Percentiles rank a stretch among this genome's conserved stretches.
These are phyloP conservation scores for Elgaria multicarinata DNA, from an alignment of 2,113 vertebrate genomes.

Conservation along the genomic window DNA sequence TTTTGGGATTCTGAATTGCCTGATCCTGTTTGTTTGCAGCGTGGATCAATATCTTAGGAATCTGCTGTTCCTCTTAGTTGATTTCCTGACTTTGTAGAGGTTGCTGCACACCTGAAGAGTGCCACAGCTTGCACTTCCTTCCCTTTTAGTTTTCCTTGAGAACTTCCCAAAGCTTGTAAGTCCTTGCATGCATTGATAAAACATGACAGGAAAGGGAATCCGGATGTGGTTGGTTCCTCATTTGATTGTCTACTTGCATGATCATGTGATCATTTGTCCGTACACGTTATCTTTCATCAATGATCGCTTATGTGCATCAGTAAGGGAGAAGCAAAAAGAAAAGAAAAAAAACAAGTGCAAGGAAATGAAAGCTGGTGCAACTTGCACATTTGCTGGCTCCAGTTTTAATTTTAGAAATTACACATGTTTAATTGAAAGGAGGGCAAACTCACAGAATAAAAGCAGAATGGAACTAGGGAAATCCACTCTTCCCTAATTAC, in stretches of 20 bases:
- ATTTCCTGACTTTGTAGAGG: neutral
- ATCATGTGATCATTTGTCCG: neutral
- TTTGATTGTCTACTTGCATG: neutral
- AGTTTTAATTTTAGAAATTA: neutral
- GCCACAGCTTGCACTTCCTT: neutral
- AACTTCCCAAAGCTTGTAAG: neutral
- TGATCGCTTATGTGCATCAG: neutral
- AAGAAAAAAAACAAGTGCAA: neutral
- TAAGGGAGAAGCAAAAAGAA: neutral
- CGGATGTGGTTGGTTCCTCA: neutral
- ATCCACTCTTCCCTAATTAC: neutral
- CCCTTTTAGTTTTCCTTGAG: neutral
- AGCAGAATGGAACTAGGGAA: neutral
- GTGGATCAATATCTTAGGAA: neutral
- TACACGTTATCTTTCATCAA: neutral
- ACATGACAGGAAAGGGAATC: neutral
- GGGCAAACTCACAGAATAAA: neutral
- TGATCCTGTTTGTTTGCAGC: neutral
- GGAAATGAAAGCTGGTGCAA: neutral
- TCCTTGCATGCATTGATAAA: too few relatives aligned
- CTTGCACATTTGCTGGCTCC: too few relatives aligned
- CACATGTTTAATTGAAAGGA: neutral
- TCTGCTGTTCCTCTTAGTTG: neutral
- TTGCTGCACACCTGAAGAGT: neutral
- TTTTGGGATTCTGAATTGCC: neutral